phyloP scores from a whole-genome alignment of 2,797 vertebrate genomes.

The Mycteria americana region DNA sequence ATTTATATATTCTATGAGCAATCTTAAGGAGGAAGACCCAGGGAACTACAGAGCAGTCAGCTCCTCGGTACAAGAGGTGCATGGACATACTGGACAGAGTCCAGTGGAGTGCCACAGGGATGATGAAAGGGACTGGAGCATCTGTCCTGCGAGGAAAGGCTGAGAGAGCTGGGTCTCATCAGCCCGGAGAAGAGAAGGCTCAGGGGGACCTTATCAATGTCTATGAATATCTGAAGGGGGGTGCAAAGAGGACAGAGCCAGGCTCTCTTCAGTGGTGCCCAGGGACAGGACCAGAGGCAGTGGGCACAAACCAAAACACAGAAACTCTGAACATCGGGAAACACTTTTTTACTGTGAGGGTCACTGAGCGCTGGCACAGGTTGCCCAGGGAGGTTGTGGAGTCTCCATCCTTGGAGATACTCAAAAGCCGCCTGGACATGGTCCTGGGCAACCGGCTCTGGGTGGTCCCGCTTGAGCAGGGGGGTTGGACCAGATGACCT shows the following conservation, averaged over 20 bases:
- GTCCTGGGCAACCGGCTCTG: neutral
- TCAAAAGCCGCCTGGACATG: neutral
- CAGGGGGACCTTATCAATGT: neutral
- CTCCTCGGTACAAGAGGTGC: neutral
- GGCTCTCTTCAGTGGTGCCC: neutral
- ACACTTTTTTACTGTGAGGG: neutral
- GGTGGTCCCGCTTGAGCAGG: neutral
- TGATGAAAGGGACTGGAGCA: neutral
- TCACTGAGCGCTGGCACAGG: too few species aligned
- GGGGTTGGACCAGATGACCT: neutral
- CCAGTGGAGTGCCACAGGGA: neutral
- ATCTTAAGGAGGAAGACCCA: neutral
- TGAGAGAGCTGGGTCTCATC: neutral
- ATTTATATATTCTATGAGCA: neutral
- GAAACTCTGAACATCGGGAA: neutral
- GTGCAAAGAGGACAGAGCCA: neutral
- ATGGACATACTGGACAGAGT: neutral
- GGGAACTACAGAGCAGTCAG: neutral
- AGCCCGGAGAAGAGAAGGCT: neutral
- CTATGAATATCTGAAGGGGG: neutral
- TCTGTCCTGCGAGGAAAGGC: neutral
- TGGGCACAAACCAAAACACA: neutral
- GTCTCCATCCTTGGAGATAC: neutral
- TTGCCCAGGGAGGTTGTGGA: neutral
- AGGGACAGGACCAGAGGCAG: neutral